phyloP scores from a whole-genome alignment of 2,797 vertebrate genomes.

The Sebastes dallii region DNA sequence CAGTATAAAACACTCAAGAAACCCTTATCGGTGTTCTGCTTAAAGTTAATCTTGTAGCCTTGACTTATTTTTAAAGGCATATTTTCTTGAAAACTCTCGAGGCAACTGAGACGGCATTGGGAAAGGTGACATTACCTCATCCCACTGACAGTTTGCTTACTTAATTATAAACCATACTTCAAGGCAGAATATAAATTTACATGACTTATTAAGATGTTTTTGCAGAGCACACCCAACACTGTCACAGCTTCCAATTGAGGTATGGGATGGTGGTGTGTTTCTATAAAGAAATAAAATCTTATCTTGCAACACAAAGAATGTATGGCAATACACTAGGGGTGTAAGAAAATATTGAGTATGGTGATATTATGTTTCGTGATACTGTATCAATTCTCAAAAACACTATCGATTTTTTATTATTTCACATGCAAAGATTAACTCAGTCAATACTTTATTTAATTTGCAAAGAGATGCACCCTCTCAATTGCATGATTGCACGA shows the following conservation, averaged over 20 bases:
- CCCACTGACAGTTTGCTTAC: slow-evolving; percentile 4
- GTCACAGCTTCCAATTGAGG: neutral
- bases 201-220: slow-evolving; percentile 40
- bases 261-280: neutral
- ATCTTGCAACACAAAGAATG: neutral
- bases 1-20: slow-evolving; percentile 51
- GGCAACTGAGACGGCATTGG: slow-evolving; percentile 11
- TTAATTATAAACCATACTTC: slow-evolving; percentile 43
- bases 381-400: no score
- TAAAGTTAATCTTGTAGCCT: slow-evolving; percentile 47
- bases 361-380: no score
- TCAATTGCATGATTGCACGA: no score
- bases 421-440: no score
- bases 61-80: slow-evolving; percentile 54
- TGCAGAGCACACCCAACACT: slow-evolving; percentile 2
- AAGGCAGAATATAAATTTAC: slow-evolving; percentile 36
- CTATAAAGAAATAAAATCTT: neutral
- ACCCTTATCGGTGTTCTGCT: slow-evolving; percentile 39
- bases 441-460: no score
- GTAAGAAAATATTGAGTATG: neutral
- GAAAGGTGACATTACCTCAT: slow-evolving; percentile 42
- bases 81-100: slow-evolving; percentile 28
- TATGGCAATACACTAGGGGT: neutral
- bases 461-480: no score
- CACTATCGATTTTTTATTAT: no score